Base-by-base conservation (phyloP, 1,140 invertebrate species). In the Fopius arisanus region DNA sequence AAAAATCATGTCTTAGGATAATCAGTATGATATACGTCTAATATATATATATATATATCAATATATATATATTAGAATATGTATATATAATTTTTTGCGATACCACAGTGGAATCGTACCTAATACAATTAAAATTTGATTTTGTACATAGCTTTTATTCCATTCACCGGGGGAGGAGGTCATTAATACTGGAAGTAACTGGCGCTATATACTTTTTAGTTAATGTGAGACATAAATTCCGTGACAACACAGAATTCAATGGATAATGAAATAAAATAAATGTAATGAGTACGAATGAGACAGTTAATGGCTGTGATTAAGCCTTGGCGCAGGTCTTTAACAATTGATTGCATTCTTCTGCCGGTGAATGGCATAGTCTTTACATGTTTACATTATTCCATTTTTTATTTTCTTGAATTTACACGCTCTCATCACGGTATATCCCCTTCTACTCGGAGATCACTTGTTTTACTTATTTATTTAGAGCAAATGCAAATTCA, bases 71-170 rank as follows among this genome's bases (percentile, higher is more conserved):
- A n/a, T n/a, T n/a, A n/a, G n/a, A n/a, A n/a, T n/a, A 28, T 7
- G 43, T 19, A 59, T 59, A 59, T 19, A 26, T 59, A 19, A 16
- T 59, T 59, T 59, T 12, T 59, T 26, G 16, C 23, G 54, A 26
- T 59, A 59, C 54, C 54, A 59, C 54, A 5, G 23, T 26, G 23
- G 54, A 6, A 59, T 59, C 54, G 10, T 26, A 59, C 76, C 71
- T 67, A 78, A 80, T 85, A 84, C 78, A 79, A 78, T 81, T 83
- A 83, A 78, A 79, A 83, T 85, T 86, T 85, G 80, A 85, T 86
- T 86, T 85, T 87, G 85, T 87, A 86, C 84, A 87, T 79, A 78
- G 72, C 74, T 78, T 80, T 76, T 74, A 80, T 80, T 71, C 79
- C 78, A 73, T 77, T 76, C 73, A 79, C 73, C 77, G 77, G 78